A percentile compares a stretch with the other conserved stretches of the same genome.
Conservation (phyloP, 2,113 vertebrate genomes). For the Corythaeola cristata region DNA sequence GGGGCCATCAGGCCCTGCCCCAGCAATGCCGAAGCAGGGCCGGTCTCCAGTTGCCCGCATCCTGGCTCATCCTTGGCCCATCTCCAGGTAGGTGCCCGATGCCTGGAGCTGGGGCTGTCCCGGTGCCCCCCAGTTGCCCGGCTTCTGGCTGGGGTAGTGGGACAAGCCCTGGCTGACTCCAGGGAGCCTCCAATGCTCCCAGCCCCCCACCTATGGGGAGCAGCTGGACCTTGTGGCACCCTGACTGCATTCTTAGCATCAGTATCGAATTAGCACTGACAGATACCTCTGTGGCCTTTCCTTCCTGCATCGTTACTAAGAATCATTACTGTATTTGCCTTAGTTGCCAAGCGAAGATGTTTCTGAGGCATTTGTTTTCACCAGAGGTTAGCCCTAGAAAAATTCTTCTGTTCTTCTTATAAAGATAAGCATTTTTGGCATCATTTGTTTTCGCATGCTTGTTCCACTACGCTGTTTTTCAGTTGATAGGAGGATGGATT, state of each 20-base stretch:
- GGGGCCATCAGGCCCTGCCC: too few relatives aligned
- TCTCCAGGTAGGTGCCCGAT: not conserved
- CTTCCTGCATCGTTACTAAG: not conserved
- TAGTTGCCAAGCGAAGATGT: not conserved
- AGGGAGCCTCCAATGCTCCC: rapidly evolving
- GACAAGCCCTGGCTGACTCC: not conserved
- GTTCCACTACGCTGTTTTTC: not conserved
- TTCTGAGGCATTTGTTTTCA: not conserved
- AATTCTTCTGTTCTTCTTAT: not conserved
- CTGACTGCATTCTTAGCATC: not conserved
- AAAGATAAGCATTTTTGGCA: not conserved
- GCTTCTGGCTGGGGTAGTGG: not conserved
- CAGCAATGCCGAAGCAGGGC: not conserved
- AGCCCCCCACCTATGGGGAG: rapidly evolving
- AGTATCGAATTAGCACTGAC: not conserved
- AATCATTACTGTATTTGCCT: not conserved
- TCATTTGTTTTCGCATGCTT: not conserved
- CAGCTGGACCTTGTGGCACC: not conserved
- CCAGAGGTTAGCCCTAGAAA: not conserved
- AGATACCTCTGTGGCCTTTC: not conserved
- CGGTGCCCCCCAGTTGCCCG: rapidly evolving
- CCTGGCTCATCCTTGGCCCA: rapidly evolving
- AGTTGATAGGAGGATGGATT: not conserved
- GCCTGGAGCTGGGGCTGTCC: not conserved
- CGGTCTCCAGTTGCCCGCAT: not conserved